These are phyloP conservation scores for Brienomyrus longianalis DNA, from an alignment of 2,113 vertebrate species.

Conservation along the genomic window DNA sequence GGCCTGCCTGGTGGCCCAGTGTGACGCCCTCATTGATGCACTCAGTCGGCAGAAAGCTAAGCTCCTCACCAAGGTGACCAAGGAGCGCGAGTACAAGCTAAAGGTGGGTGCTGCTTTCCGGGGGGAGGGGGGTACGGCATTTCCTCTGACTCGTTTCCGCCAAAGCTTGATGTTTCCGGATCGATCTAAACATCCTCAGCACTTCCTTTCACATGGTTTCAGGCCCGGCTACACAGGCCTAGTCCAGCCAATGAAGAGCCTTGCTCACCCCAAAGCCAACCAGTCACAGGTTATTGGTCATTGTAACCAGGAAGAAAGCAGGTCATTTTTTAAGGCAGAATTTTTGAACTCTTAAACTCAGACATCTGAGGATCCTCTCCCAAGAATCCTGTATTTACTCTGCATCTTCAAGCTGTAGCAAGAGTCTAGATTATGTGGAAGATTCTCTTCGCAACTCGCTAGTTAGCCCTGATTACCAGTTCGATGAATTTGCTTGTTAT, in stretches of 20 bases:
- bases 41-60: conserved; percentile 94
- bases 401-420: not conserved
- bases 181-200: not conserved
- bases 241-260: not conserved
- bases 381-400: not conserved
- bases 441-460: not conserved
- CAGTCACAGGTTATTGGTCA: not conserved
- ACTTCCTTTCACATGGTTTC: not conserved
- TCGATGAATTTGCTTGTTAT: not conserved
- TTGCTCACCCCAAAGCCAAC: not conserved
- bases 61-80: conserved; percentile 93
- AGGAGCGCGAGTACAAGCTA: conserved; percentile 92
- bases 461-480: not conserved
- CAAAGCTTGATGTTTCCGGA: not conserved
- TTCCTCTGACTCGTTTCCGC: not conserved
- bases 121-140: too few relatives aligned
- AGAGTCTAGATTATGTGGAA: not conserved
- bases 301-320: not conserved
- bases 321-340: not conserved
- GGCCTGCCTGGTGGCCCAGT: conserved; percentile 93
- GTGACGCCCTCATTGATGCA: conserved; percentile 91
- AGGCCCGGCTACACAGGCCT: not conserved
- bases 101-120: conserved; percentile 66
- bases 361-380: not conserved
- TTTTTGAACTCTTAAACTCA: not conserved